Percentiles rank a stretch among this genome's conserved stretches.
Conservation (phyloP, 2,113 vertebrate genomes). For the Lepus timidus region DNA sequence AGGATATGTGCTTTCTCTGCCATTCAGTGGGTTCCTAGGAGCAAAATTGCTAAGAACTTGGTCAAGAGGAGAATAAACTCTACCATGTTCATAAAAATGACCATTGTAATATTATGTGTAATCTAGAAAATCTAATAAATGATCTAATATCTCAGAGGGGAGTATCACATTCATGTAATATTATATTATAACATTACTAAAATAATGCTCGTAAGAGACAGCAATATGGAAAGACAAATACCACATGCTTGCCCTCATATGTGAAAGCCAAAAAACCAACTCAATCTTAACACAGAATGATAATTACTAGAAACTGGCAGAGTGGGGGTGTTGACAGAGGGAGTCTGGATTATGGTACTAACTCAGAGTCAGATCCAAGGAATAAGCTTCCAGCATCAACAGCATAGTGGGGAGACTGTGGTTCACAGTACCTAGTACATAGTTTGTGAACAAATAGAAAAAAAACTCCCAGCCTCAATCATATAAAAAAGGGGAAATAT, state of each 20-base stretch:
- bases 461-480: background rate
- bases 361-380: no score
- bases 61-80: background rate
- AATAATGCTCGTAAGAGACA: background rate
- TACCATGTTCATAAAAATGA: conserved; percentile 16
- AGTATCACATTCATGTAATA: background rate
- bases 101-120: background rate
- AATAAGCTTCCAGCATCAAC: no score
- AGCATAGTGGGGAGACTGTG: no score
- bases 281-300: no score
- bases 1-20: background rate
- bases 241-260: no score
- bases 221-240: background rate
- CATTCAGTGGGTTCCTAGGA: background rate
- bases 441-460: conserved; percentile 33
- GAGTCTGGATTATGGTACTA: no score
- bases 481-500: no score
- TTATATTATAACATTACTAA: conserved; percentile 12
- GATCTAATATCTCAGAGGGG: background rate
- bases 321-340: no score
- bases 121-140: conserved; percentile 44
- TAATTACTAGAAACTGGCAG: no score
- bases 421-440: background rate
- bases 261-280: no score
- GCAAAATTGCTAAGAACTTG: conserved; percentile 40